A percentile compares a stretch with the other conserved stretches of the same genome.
Evolutionary conservation across 2,888 invertebrate genomes (phyloP).

Genomic region (Glyphotaelius pellucidus): DNA sequence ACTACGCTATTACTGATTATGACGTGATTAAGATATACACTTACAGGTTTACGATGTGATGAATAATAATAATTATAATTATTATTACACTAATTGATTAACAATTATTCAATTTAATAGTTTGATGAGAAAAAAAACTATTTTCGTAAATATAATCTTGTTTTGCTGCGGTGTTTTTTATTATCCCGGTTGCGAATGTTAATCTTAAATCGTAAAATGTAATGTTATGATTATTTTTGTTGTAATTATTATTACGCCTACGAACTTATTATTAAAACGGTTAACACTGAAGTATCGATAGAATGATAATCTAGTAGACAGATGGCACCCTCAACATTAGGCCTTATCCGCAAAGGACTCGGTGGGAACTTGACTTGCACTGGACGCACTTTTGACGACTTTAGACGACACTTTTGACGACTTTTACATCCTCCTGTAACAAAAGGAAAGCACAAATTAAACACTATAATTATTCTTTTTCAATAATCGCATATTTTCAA

Average conservation of each 20-base stretch:
- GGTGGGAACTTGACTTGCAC: background rate
- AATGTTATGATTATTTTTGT: background rate
- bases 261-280: background rate
- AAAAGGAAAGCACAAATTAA: background rate
- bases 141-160: background rate
- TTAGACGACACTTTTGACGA: too few relatives aligned
- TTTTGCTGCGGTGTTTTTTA: background rate
- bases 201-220: background rate
- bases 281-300: background rate
- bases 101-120: background rate
- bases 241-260: background rate
- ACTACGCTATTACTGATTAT: background rate
- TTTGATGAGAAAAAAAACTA: background rate
- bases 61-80: background rate
- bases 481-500: too few relatives aligned
- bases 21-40: background rate
- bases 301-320: background rate
- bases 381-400: background rate
- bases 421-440: background rate
- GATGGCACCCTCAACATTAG: background rate
- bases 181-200: background rate
- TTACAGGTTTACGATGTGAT: background rate
- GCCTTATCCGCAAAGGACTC: background rate
- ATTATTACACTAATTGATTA: background rate
- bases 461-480: too few relatives aligned